Evolutionary conservation across 2,888 invertebrate genomes (phyloP).

Genomic region (Allygus modestus): DNA sequence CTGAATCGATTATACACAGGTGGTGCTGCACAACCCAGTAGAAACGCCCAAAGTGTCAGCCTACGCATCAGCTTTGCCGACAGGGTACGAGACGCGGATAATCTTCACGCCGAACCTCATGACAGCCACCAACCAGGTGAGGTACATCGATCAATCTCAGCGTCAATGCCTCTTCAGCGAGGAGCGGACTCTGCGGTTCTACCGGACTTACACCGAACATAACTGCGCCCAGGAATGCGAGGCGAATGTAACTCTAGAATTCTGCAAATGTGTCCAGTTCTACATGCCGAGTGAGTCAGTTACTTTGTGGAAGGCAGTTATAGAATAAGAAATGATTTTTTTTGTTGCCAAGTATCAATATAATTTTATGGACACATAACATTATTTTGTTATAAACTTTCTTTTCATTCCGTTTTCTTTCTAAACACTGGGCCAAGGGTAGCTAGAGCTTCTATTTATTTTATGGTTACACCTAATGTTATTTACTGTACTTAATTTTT

Average conservation of each 20-base stretch:
- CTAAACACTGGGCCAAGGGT: too few species aligned
- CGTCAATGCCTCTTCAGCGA: conserved; percentile 81
- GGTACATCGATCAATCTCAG: conserved; percentile 77
- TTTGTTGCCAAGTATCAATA: too few species aligned
- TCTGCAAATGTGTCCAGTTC: conserved; percentile 83
- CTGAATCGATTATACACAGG: conserved; percentile 77
- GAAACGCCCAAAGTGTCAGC: conserved; percentile 89
- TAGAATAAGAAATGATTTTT: not conserved
- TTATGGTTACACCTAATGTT: too few species aligned
- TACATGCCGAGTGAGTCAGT: conserved; percentile 84
- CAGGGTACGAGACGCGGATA: conserved; percentile 85
- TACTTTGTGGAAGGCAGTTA: not conserved
- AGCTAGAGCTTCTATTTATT: too few species aligned
- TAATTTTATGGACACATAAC: too few species aligned
- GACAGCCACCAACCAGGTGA: conserved; percentile 79
- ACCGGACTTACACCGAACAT: conserved; percentile 86
- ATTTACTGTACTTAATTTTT: too few species aligned
- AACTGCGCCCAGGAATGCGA: conserved; percentile 90
- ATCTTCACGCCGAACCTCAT: conserved; percentile 83
- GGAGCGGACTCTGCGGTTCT: conserved; percentile 84
- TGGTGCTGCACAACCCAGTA: conserved; percentile 87
- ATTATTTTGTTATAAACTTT: too few species aligned
- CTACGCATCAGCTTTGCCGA: conserved; percentile 84
- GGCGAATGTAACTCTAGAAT: conserved; percentile 82
- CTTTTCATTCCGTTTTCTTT: too few species aligned